Evolutionary conservation across 2,113 vertebrate species (phyloP).

Genomic region (Cisticola juncidis): DNA sequence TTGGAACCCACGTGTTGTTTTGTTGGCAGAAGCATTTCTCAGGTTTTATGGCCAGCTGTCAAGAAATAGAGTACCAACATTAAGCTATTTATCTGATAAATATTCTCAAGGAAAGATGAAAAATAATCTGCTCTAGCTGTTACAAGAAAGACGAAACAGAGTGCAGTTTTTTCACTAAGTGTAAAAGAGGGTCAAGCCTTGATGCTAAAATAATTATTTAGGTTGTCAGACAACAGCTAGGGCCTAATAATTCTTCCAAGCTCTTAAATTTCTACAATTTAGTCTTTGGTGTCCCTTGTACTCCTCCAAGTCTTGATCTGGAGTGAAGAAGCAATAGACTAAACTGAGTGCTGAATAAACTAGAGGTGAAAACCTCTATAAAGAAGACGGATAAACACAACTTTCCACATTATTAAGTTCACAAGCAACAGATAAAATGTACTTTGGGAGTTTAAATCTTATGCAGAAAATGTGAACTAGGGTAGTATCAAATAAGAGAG

Average conservation of each 20-base stretch:
- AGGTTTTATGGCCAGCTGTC: slow-evolving; percentile 53
- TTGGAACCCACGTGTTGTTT: background rate
- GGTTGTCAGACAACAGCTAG: background rate
- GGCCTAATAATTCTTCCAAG: background rate
- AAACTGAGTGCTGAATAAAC: slow-evolving; percentile 10
- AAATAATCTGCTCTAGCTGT: background rate
- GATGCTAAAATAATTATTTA: slow-evolving; percentile 24
- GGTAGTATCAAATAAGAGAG: background rate
- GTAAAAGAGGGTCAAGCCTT: background rate
- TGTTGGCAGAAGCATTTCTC: slow-evolving; percentile 46
- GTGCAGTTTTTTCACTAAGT: background rate
- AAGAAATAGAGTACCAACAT: slow-evolving; percentile 23
- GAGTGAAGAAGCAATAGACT: background rate
- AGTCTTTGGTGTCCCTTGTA: background rate
- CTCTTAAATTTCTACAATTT: background rate
- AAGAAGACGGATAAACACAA: slow-evolving; percentile 21
- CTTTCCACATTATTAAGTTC: background rate
- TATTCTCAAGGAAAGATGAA: background rate
- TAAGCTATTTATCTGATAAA: slow-evolving; percentile 44
- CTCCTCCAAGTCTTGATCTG: background rate
- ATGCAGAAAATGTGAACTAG: background rate
- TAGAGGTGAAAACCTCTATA: slow-evolving; percentile 4
- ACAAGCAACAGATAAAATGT: background rate
- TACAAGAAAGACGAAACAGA: background rate
- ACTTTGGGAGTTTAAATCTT: background rate